Percentiles rank a stretch among this genome's conserved stretches.
These are phyloP conservation scores for Himantopus leucocephalus DNA, from an alignment of 2,113 vertebrate genomes.

Conservation along the genomic window DNA sequence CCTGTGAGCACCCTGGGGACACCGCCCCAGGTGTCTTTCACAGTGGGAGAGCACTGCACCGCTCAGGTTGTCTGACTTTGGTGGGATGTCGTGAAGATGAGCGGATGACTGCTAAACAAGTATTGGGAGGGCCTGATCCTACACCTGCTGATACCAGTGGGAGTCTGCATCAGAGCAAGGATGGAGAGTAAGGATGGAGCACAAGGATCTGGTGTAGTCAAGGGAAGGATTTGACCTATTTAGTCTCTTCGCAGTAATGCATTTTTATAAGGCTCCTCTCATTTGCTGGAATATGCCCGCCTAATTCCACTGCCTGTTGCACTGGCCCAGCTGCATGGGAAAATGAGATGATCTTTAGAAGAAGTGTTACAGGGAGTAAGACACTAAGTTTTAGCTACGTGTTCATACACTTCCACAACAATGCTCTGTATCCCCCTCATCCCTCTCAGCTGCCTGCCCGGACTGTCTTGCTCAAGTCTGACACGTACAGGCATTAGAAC, in stretches of 20 bases:
- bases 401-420: background rate
- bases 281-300: background rate
- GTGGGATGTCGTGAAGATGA: background rate
- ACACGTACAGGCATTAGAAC: background rate
- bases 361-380: background rate
- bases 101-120: background rate
- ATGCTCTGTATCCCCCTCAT: background rate
- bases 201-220: background rate
- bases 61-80: background rate
- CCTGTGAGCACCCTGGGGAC: background rate
- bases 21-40: background rate
- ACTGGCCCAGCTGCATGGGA: background rate
- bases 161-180: rapidly evolving
- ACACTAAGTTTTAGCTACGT: background rate
- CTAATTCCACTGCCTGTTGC: background rate
- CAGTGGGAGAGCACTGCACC: background rate
- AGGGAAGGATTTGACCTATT: background rate
- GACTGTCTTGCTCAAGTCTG: background rate
- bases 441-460: background rate
- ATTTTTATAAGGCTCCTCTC: background rate
- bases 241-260: background rate
- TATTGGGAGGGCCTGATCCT: background rate
- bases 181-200: rapidly evolving
- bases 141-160: background rate
- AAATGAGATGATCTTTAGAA: background rate